Base-by-base conservation (phyloP, 2,797 vertebrate genomes). In the Buphagus erythrorhynchus region DNA sequence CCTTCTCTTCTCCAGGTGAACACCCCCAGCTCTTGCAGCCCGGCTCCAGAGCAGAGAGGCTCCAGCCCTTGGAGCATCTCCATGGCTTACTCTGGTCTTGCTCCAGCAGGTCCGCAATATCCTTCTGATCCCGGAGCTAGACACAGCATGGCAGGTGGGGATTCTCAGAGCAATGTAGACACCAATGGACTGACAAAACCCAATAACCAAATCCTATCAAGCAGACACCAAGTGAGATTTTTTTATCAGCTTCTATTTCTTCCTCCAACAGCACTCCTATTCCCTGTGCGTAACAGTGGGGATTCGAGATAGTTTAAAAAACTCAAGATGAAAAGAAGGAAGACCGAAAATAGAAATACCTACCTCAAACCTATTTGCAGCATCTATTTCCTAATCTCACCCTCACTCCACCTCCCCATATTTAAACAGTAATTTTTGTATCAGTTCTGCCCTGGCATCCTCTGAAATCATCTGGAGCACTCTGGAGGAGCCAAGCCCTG, bases 381-480 rank as follows among this genome's bases (percentile, higher is more conserved):
- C 75, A 71, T 15, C 42, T 67, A 2, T 55, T 38, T 80, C 66
- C 62, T 43, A 67, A 49, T n/a, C 31, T 67, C 45, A 6, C 19
- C n/a, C 14, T 77, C 61, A 14, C 12, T 36, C 29, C 46, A 22
- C 33, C 31, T 82, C 48, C 51, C 10, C 20, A 0, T 3, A 22
- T 58, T 42, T 9, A 3, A 71, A 17, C 12, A 26, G 24, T 4
- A 1, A 5, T 28, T 48, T 81, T 52, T 46, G 38, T 48, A 24
- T 11, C 16, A 4, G 17, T 16, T 26, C 45, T 67, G 48, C 51
- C 45, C 57, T 13, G 6, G 36, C 51, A 29, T 4, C 46, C 49
- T 25, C 13, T 4, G 28, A 13, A 74, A 16, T 12, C 7, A 5
- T 3, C 11, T 0, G 57, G 36, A 2, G 6, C 4, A 8, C 36